These are phyloP conservation scores for Rhinella marina DNA, from an alignment of 2,797 vertebrate genomes.

Conservation along the genomic window DNA sequence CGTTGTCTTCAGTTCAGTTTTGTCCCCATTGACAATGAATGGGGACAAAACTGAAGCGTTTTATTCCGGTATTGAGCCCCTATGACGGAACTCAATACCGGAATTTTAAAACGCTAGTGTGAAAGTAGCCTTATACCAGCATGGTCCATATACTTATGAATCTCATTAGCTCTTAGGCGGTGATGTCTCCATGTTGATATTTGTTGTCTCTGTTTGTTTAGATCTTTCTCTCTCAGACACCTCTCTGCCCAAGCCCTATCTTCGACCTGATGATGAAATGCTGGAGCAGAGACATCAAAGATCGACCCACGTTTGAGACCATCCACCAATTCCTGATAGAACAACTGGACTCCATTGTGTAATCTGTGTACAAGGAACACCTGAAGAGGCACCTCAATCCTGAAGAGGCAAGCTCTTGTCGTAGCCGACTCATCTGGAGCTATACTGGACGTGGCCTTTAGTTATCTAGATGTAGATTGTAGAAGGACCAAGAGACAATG, in stretches of 20 bases:
- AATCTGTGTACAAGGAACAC: constrained; percentile 16
- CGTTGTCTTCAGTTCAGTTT: too few species aligned
- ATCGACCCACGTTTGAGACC: constrained; percentile 80
- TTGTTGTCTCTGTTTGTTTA: constrained; percentile 60
- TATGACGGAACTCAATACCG: too few species aligned
- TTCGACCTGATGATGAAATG: constrained; percentile 87
- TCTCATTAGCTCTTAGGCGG: not conserved
- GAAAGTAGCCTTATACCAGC: too few species aligned
- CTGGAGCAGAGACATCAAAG: constrained; percentile 81
- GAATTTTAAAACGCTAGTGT: too few species aligned
- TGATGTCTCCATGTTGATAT: not conserved
- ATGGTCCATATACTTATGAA: not conserved
- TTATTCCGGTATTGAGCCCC: too few species aligned
- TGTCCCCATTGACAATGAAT: too few species aligned
- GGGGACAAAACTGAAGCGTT: too few species aligned
- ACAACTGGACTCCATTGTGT: constrained; percentile 75
- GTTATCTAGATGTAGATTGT: constrained; percentile 59
- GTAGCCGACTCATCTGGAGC: constrained; percentile 55
- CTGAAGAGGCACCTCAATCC: not conserved
- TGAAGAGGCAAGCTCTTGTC: constrained; percentile 6
- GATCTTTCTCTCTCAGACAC: constrained; percentile 82
- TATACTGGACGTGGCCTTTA: constrained; percentile 52
- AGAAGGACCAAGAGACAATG: constrained; percentile 61
- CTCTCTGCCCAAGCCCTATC: constrained; percentile 80
- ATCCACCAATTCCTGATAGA: constrained; percentile 83